Conservation (phyloP, 2,113 vertebrate species). For the Oenanthe melanoleuca region DNA sequence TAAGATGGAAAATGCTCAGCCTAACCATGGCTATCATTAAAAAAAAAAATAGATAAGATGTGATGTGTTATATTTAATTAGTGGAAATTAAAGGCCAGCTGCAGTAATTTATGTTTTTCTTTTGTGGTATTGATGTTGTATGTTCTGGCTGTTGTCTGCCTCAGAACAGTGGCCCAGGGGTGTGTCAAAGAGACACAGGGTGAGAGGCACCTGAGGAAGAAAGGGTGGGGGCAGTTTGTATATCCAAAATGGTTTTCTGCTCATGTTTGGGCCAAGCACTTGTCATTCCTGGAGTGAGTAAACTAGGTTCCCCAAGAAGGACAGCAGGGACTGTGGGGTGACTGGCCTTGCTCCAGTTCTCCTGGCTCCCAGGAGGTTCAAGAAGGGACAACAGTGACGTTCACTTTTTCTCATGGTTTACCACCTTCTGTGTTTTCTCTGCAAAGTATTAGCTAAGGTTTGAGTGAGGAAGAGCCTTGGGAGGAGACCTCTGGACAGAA, state of each 20-base stretch:
- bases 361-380: not conserved
- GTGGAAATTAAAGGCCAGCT: not conserved
- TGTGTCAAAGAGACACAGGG: fast-evolving
- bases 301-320: not conserved
- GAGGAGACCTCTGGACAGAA: not conserved
- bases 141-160: fast-evolving
- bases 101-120: not conserved
- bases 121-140: not conserved
- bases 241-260: not conserved
- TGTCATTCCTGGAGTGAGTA: not conserved
- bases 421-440: not conserved
- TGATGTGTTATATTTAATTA: not conserved
- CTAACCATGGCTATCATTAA: not conserved
- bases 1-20: not conserved
- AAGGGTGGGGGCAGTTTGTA: fast-evolving
- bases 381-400: not conserved
- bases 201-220: not conserved
- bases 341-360: not conserved
- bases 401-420: not conserved
- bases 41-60: not conserved
- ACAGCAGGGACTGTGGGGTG: too few relatives aligned
- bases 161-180: fast-evolving
- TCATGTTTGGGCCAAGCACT: not conserved
- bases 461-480: not conserved
- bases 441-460: not conserved